Conservation (phyloP, 2,888 invertebrate species). For the Trachelus troglodyta region DNA sequence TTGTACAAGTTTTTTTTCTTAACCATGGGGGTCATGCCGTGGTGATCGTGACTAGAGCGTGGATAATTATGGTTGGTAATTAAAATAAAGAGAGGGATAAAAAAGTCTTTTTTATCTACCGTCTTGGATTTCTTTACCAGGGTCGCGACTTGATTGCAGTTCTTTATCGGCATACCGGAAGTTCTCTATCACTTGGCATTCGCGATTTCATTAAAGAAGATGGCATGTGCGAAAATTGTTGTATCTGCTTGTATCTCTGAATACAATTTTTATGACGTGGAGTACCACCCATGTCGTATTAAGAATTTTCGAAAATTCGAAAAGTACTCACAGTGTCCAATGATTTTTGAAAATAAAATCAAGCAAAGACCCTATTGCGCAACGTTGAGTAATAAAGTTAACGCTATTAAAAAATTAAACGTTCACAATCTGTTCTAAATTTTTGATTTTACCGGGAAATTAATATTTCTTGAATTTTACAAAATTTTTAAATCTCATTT, state of each 20-base stretch:
- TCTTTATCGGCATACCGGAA: slow-evolving; percentile 40
- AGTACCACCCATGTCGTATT: neutral
- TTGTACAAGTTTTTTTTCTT: neutral
- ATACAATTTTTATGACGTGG: neutral
- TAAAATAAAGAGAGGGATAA: neutral
- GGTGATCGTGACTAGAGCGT: neutral
- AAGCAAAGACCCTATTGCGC: neutral
- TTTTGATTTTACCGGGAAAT: neutral
- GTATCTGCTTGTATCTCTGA: neutral
- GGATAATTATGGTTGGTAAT: neutral
- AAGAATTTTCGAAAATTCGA: neutral
- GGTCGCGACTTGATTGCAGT: slow-evolving; percentile 28
- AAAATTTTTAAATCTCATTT: neutral
- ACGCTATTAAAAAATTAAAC: neutral
- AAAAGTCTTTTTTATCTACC: neutral
- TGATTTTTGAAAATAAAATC: neutral
- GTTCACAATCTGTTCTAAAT: neutral
- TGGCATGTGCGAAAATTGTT: slow-evolving; percentile 10
- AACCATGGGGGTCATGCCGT: neutral
- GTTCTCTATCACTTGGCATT: slow-evolving; percentile 39
- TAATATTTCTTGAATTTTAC: too few species aligned
- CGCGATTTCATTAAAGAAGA: slow-evolving; percentile 30
- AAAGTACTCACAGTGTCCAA: neutral
- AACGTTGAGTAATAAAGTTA: neutral
- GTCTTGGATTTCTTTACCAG: neutral